Evolutionary conservation across 1,140 invertebrate species (phyloP).

Genomic region (Phthorimaea operculella): DNA sequence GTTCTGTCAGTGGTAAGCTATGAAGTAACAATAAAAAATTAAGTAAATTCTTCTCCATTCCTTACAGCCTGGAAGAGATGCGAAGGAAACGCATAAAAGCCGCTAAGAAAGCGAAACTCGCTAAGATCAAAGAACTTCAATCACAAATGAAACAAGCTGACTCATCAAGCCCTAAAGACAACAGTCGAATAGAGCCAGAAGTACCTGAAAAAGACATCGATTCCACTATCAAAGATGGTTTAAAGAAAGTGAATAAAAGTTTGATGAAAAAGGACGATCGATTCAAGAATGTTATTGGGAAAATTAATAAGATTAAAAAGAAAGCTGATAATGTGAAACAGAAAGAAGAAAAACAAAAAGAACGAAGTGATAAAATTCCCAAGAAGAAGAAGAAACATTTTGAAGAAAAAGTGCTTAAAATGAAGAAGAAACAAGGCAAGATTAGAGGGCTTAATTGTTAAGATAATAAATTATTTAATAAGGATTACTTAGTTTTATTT

Average conservation of each 20-base stretch:
- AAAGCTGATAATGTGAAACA: slow-evolving; percentile 43
- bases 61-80: slow-evolving; percentile 57
- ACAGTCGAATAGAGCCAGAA: slow-evolving; percentile 27
- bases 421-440: too few species aligned
- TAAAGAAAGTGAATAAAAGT: slow-evolving; percentile 58
- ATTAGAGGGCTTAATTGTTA: too few species aligned
- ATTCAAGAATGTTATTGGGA: slow-evolving; percentile 66
- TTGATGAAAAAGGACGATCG: slow-evolving; percentile 62
- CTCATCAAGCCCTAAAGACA: slow-evolving; percentile 15
- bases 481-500: too few species aligned
- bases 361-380: not conserved
- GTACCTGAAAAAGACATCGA: slow-evolving; percentile 29
- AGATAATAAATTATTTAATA: too few species aligned
- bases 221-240: slow-evolving; percentile 38
- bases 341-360: slow-evolving; percentile 12
- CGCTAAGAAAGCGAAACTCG: slow-evolving; percentile 57
- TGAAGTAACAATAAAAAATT: not conserved
- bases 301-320: slow-evolving; percentile 63
- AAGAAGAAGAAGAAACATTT: slow-evolving; percentile 40
- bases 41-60: not conserved
- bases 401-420: not conserved
- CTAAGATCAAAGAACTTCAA: slow-evolving; percentile 55
- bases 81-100: slow-evolving; percentile 50
- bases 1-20: too few species aligned
- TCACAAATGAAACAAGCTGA: slow-evolving; percentile 42